Evolutionary conservation across 2,888 invertebrate genomes (phyloP).

Genomic region (Rhamnusium bicolor): DNA sequence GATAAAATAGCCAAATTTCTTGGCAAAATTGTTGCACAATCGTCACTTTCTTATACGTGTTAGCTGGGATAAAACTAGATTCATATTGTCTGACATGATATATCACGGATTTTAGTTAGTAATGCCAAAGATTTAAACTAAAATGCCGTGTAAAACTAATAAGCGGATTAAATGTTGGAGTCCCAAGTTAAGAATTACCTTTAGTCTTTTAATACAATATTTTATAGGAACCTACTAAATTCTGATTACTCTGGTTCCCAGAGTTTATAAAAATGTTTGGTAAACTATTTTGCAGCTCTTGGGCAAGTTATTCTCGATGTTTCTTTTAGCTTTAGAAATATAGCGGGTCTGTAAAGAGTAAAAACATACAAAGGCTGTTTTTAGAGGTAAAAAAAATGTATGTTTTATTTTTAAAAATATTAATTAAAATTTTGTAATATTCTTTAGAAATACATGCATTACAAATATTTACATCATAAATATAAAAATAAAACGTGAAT

Average conservation of each 20-base stretch:
- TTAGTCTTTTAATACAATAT: neutral
- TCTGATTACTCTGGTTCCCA: constrained; percentile 1
- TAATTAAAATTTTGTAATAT: too few relatives aligned
- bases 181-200: neutral
- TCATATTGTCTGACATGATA: constrained; percentile 27
- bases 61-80: constrained; percentile 9
- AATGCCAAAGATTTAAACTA: constrained; percentile 30
- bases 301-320: neutral
- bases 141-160: constrained; percentile 20
- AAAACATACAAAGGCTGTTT: neutral
- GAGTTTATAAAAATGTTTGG: neutral
- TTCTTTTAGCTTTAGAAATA: neutral
- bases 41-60: neutral
- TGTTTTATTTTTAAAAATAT: too few relatives aligned
- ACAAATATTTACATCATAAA: too few relatives aligned
- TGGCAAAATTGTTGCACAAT: too few relatives aligned
- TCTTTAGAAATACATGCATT: too few relatives aligned
- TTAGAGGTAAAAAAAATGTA: neutral
- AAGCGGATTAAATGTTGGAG: constrained; percentile 5
- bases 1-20: too few relatives aligned
- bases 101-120: constrained; percentile 25
- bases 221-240: neutral
- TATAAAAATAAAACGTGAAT: too few relatives aligned
- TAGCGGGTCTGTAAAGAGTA: neutral
- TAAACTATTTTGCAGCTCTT: neutral